These are phyloP conservation scores for Pomacea canaliculata DNA, from an alignment of 2,888 invertebrate species.

Conservation along the genomic window DNA sequence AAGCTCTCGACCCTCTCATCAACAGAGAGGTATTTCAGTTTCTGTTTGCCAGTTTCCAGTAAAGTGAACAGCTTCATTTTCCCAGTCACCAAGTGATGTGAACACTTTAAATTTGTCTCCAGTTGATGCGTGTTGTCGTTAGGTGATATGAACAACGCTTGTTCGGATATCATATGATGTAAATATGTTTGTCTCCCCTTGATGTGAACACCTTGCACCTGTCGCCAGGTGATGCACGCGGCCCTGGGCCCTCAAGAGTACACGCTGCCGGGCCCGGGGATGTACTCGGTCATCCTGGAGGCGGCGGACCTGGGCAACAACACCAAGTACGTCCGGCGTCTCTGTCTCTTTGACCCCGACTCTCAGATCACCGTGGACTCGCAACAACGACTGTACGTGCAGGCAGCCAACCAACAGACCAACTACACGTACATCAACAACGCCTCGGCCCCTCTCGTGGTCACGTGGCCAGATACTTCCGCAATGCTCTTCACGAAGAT, in stretches of 20 bases:
- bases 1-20: slow-evolving; percentile 4
- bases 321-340: slow-evolving; percentile 39
- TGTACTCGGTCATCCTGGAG: slow-evolving; percentile 44
- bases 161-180: too few species aligned
- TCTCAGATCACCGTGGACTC: slow-evolving; percentile 29
- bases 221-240: slow-evolving; percentile 1
- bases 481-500: not conserved
- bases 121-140: too few species aligned
- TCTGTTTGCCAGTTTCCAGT: too few species aligned
- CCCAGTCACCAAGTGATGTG: too few species aligned
- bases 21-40: not conserved
- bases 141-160: too few species aligned
- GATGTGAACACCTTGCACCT: too few species aligned
- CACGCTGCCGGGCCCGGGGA: slow-evolving; percentile 35
- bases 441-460: not conserved
- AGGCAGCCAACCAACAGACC: not conserved
- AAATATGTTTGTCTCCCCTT: too few species aligned
- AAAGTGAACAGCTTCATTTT: too few species aligned
- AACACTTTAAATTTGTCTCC: too few species aligned
- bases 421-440: not conserved
- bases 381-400: slow-evolving; percentile 21
- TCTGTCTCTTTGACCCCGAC: slow-evolving; percentile 39
- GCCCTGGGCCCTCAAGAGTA: slow-evolving; percentile 6
- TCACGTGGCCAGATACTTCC: not conserved
- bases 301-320: slow-evolving; percentile 45